These are phyloP conservation scores for Gibbula magus DNA, from an alignment of 2,888 invertebrate genomes.

Conservation along the genomic window DNA sequence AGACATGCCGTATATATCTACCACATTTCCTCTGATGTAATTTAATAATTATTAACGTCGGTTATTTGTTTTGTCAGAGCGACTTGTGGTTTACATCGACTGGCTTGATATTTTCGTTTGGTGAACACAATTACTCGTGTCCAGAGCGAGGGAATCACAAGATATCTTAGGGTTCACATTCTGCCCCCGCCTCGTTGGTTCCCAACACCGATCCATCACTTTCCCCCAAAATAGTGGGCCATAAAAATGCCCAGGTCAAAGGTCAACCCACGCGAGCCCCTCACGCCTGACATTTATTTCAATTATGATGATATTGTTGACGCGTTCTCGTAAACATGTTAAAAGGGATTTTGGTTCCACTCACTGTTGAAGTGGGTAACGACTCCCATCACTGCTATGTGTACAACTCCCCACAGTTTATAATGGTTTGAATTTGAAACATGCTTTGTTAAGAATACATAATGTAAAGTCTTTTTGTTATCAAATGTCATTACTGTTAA, in stretches of 20 bases:
- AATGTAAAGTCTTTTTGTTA: too few relatives aligned
- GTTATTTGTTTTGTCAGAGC: slow-evolving; percentile 23
- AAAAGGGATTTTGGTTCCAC: neutral
- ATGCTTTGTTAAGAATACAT: too few relatives aligned
- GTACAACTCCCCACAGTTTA: too few relatives aligned
- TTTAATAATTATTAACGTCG: slow-evolving; percentile 10
- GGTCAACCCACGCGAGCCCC: neutral
- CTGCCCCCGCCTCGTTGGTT: too few relatives aligned
- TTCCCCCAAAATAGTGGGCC: neutral
- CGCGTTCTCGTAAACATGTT: neutral
- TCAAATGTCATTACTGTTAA: too few relatives aligned
- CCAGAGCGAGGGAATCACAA: neutral
- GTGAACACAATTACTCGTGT: neutral
- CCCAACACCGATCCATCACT: neutral
- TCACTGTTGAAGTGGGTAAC: too few relatives aligned
- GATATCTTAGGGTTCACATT: neutral
- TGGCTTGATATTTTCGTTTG: slow-evolving; percentile 8
- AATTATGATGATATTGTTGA: slow-evolving; percentile 3
- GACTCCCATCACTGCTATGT: too few relatives aligned
- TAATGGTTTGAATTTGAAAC: too few relatives aligned
- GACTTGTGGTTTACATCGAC: neutral
- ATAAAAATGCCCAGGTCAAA: slow-evolving; percentile 20
- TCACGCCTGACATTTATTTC: slow-evolving; percentile 16
- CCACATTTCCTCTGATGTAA: slow-evolving; percentile 15
- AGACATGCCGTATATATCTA: neutral